Evolutionary conservation across 2,888 invertebrate genomes (phyloP).

Genomic region (Scelioninae gen. 2): DNA sequence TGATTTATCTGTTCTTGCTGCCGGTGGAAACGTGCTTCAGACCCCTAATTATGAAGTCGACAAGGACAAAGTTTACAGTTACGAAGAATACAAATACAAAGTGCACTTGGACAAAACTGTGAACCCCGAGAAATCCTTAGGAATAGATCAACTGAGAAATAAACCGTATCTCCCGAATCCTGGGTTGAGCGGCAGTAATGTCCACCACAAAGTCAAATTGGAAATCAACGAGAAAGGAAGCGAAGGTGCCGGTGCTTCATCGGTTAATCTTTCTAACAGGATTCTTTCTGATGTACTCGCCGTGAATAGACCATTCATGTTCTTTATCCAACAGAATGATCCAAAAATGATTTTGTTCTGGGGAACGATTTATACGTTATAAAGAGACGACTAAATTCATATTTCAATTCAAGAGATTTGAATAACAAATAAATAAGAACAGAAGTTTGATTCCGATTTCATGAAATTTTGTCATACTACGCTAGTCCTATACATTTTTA

Average conservation of each 20-base stretch:
- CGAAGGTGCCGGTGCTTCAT: conserved; percentile 13
- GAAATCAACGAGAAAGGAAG: conserved; percentile 25
- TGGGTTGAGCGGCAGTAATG: neutral
- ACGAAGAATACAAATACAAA: conserved; percentile 16
- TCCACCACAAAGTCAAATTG: conserved; percentile 22
- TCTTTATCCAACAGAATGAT: conserved; percentile 22
- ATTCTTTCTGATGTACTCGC: neutral
- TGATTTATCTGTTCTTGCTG: conserved; percentile 23
- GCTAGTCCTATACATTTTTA: neutral
- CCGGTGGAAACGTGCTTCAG: neutral
- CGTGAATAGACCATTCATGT: conserved; percentile 26
- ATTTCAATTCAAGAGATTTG: neutral
- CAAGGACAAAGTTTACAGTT: neutral
- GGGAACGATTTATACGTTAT: conserved; percentile 18
- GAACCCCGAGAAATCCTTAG: neutral
- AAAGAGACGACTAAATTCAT: neutral
- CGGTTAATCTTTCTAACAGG: neutral
- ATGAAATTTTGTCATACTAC: neutral
- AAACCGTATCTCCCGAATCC: conserved; percentile 9
- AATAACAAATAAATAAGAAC: neutral
- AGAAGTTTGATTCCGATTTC: too few species aligned
- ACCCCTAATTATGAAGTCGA: conserved; percentile 6
- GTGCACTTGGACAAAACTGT: neutral
- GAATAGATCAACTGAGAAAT: conserved; percentile 23
- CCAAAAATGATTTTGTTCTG: conserved; percentile 5